Conservation (phyloP, 2,113 vertebrate species). For the Passer montanus region DNA sequence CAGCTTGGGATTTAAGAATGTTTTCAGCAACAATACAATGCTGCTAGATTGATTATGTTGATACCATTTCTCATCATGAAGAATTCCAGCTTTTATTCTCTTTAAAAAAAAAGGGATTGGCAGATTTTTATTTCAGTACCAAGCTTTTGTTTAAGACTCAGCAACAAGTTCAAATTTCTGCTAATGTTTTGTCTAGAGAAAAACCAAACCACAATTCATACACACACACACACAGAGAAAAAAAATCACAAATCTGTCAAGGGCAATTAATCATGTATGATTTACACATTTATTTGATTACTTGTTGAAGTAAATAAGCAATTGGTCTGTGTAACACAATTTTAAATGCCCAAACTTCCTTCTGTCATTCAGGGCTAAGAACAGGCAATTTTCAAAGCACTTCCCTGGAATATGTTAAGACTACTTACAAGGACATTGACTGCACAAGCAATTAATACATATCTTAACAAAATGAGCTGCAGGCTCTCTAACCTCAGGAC, state of each 20-base stretch:
- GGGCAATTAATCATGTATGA: conserved; percentile 39
- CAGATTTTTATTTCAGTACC: conserved; percentile 64
- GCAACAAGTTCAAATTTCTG: conserved; percentile 66
- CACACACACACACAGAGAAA: not conserved
- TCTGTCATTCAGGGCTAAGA: conserved; percentile 59
- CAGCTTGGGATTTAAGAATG: conserved; percentile 72
- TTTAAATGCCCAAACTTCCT: conserved; percentile 41
- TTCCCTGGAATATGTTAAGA: conserved; percentile 30
- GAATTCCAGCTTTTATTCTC: conserved; percentile 69
- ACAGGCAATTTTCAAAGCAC: conserved; percentile 26
- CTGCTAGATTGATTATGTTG: conserved; percentile 76
- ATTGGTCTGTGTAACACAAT: conserved; percentile 40
- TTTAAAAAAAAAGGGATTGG: conserved; percentile 50
- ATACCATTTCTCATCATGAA: conserved; percentile 77
- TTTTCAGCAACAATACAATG: conserved; percentile 69
- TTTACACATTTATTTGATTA: conserved; percentile 59
- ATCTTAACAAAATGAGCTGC: conserved; percentile 23
- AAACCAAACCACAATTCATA: conserved; percentile 50
- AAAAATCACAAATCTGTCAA: conserved; percentile 30
- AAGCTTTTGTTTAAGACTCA: conserved; percentile 59
- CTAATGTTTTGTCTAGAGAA: conserved; percentile 59
- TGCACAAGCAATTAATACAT: conserved; percentile 31
- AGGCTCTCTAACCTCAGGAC: conserved; percentile 6
- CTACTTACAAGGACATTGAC: not conserved
- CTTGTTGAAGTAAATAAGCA: conserved; percentile 60